These are phyloP conservation scores for Endotricha flammealis DNA, from an alignment of 2,888 invertebrate species.

Conservation along the genomic window DNA sequence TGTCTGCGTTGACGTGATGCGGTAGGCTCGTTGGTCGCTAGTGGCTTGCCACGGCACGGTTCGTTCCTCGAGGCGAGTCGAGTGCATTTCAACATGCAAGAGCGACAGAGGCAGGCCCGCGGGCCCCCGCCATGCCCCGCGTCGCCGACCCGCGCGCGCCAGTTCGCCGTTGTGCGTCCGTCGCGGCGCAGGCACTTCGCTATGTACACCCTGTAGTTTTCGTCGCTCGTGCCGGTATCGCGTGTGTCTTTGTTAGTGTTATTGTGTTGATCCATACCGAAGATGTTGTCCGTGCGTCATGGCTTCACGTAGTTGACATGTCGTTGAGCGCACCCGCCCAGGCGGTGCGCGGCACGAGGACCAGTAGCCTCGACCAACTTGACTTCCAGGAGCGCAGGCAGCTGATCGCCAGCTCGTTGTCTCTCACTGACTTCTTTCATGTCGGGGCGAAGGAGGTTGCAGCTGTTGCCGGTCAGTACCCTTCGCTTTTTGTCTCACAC, in stretches of 20 bases:
- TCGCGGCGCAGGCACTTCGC: slow-evolving; percentile 62
- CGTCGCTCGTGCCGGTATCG: slow-evolving; percentile 45
- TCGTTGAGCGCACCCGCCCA: slow-evolving; percentile 73
- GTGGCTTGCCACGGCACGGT: slow-evolving; percentile 38
- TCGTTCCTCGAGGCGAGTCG: slow-evolving; percentile 48
- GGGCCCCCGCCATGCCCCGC: slow-evolving; percentile 65
- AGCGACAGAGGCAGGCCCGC: slow-evolving; percentile 51
- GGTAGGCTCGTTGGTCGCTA: slow-evolving; percentile 28
- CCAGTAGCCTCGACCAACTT: slow-evolving; percentile 91
- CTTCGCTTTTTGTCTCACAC: slow-evolving; percentile 36
- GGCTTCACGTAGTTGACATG: slow-evolving; percentile 74
- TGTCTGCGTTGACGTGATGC: slow-evolving; percentile 34
- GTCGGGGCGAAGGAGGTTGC: slow-evolving; percentile 81
- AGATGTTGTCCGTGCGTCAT: slow-evolving; percentile 55
- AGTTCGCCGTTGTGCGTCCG: slow-evolving; percentile 72
- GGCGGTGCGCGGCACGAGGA: slow-evolving; percentile 79
- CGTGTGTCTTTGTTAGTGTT: slow-evolving; percentile 64
- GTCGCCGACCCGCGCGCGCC: slow-evolving; percentile 46
- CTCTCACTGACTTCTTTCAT: slow-evolving; percentile 90
- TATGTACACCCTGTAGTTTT: slow-evolving; percentile 40
- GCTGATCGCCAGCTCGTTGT: slow-evolving; percentile 91
- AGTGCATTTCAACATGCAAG: slow-evolving; percentile 71
- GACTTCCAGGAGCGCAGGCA: slow-evolving; percentile 95
- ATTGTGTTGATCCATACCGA: slow-evolving; percentile 49
- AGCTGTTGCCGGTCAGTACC: slow-evolving; percentile 70